phyloP scores from a whole-genome alignment of 2,113 vertebrate genomes.

The Parus major region DNA sequence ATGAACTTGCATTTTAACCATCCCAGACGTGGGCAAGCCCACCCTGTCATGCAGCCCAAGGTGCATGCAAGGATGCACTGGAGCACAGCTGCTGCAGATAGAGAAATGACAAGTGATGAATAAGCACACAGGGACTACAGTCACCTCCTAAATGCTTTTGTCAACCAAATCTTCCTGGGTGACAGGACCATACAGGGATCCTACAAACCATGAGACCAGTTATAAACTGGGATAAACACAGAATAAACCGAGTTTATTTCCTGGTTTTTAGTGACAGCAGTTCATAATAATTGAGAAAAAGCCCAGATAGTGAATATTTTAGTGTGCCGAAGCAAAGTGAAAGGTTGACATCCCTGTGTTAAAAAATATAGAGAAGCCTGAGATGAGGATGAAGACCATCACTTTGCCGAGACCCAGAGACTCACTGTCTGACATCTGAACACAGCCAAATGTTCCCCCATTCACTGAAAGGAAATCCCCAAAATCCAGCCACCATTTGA shows the following conservation, averaged over 20 bases:
- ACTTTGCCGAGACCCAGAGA: not conserved
- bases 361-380: not conserved
- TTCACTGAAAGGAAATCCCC: not conserved
- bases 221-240: not conserved
- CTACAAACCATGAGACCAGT: not conserved
- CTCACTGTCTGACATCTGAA: not conserved
- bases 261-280: not conserved
- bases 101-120: not conserved
- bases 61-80: rapidly evolving
- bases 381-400: not conserved
- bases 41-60: rapidly evolving
- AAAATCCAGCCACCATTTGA: not conserved
- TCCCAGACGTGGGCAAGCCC: not conserved
- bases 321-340: not conserved
- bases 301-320: not conserved
- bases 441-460: rapidly evolving
- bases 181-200: not conserved
- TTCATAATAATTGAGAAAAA: not conserved
- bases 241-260: not conserved
- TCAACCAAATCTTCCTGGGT: not conserved
- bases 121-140: not conserved
- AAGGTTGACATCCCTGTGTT: not conserved
- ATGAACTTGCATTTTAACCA: not conserved
- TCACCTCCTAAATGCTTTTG: not conserved
- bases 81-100: not conserved